Evolutionary conservation across 1,140 invertebrate genomes (phyloP), one percentile per base, ranked within the genome.

Genomic region (Magallana angulata): DNA sequence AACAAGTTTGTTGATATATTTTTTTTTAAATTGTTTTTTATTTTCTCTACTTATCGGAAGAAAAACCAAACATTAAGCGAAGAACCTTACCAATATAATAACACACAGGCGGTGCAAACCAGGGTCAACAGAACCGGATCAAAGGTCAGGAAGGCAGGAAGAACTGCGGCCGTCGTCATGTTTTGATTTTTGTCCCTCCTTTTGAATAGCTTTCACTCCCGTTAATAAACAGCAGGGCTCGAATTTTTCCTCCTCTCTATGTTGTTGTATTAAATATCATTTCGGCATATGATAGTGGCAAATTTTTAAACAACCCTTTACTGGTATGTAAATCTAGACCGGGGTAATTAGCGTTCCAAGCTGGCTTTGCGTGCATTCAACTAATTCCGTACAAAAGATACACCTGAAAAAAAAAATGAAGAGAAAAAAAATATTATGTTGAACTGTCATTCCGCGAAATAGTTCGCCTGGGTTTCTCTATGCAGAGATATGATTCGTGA

Each of bases 331-430:
- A 76, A 76, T 76, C 12, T 30, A 76, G 30, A 36, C 24, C 24
- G 36, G 68, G 24, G 12, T 76, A 76, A 76, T 76, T 76, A 76
- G 36, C 68, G 68, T 76, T 18, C 24, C 14, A 24, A 24, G 24
- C 24, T 76, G 24, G 36, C 68, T 30, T 76, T 30, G 68, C 68
- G 68, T 76, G 68, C 68, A 76, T 76, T 76, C 68, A 30, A 30
- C 68, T 76, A 76, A 76, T 76, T 76, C 36, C 36, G 68, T 76
- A 30, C 68, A 76, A 30, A 76, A 76, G 68, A 76, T 76, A 76
- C 68, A 76, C 68, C 68, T 76, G 68, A 76, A 76, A 30, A 30
- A 30, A 36, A 48, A 48, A 48, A 48, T 48, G 36, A 48, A n/a
- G 60, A 30, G 30, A 71, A 30, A 76, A 76, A 76, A 76, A 71